Base-by-base conservation (phyloP, 2,797 vertebrate genomes). In the Clarias pachynema region DNA sequence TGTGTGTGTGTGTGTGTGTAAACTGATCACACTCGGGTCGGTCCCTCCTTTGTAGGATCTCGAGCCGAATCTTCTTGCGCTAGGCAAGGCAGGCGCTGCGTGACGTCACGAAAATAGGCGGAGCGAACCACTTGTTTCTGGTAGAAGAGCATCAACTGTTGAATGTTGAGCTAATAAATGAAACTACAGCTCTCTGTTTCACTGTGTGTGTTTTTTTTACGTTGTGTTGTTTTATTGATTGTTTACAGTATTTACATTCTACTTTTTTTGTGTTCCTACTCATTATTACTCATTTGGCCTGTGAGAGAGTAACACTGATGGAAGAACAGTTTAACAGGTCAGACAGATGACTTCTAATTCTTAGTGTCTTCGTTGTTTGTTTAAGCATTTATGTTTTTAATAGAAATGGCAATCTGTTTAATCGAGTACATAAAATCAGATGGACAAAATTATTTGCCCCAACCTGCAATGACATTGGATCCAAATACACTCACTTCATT, bases 41-140 rank as follows among this genome's bases (percentile, higher is more conserved):
- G 44, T 49, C 22, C 56, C 80, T 70, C 80, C 66, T 69, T 81
- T 81, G 80, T 81, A 26, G 79, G 80, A 81, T 31, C 79, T 81
- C 40, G 79, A 81, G 80, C 49, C 79, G 65, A 70, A 37, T 81
- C 18, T 20, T 56, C 80, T 81, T 29, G 63, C 63, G 49, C 65
- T 69, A 34, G 49, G 29, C 18, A 59, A 65, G 34, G 78, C 78
- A 80, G 24, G 60, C 18, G 0, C 60, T 56, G 24, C 3, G 49
- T 69, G 44, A 57, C 80, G 79, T 81, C 80, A 81, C 80, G 20
- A 12, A 49, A 31, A 9, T 6, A 65, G 80, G 80, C 80, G 80
- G 44, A 49, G 29, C 49, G 20, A 37, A 24, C 15, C n/a, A 5
- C 22, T 69, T 7, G 29, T 34, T 56, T 57, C 29, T 69, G 70